These are phyloP conservation scores for Melanogrammus aeglefinus DNA, from an alignment of 2,797 vertebrate species.

Conservation along the genomic window DNA sequence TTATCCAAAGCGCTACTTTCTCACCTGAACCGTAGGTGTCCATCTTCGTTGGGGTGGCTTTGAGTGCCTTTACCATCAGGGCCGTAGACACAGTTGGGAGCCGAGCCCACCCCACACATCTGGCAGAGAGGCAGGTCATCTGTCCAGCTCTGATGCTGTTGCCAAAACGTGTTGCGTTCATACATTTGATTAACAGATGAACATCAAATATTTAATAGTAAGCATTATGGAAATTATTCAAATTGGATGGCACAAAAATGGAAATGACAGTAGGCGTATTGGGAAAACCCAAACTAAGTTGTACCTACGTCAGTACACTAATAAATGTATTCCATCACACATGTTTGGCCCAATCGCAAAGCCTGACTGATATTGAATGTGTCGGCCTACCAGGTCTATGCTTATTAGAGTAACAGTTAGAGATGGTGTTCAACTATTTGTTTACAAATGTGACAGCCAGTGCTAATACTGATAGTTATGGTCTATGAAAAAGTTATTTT, in stretches of 20 bases:
- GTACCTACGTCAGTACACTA: background rate
- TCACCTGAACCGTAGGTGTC: conserved; percentile 90
- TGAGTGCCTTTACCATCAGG: conserved; percentile 84
- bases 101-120: conserved; percentile 87
- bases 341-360: background rate
- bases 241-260: background rate
- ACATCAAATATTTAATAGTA: background rate
- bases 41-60: conserved; percentile 88
- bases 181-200: background rate
- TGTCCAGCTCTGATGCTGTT: conserved; percentile 93
- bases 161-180: background rate
- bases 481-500: background rate
- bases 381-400: background rate
- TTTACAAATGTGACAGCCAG: conserved; percentile 13
- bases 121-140: conserved; percentile 93
- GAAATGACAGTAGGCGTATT: background rate
- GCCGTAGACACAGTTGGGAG: conserved; percentile 87
- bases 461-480: background rate
- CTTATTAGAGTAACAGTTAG: background rate
- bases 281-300: background rate
- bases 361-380: too few species aligned
- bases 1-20: background rate
- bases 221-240: background rate
- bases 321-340: background rate
- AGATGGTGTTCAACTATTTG: conserved; percentile 1